Evolutionary conservation across 2,888 invertebrate species (phyloP).

Genomic region (Subacronicta megacephala): DNA sequence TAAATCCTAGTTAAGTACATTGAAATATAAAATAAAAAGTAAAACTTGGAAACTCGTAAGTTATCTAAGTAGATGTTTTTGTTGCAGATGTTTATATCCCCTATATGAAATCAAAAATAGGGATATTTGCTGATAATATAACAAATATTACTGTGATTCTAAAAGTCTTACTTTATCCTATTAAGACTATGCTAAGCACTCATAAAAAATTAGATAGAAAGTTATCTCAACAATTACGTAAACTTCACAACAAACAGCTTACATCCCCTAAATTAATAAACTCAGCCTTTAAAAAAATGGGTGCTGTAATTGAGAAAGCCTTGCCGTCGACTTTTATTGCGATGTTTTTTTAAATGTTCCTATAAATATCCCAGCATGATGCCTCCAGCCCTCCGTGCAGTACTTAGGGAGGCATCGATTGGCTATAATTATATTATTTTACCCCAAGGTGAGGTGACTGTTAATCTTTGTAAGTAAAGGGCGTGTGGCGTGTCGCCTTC

Average conservation of each 20-base stretch:
- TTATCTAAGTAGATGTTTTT: no score
- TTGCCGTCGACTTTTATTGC: conserved; percentile 38
- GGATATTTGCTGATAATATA: no score
- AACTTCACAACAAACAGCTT: conserved; percentile 5
- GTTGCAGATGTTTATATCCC: no score
- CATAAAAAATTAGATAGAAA: neutral
- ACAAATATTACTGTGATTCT: no score
- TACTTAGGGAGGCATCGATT: conserved; percentile 81
- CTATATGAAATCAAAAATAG: no score
- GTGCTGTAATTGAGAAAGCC: conserved; percentile 47
- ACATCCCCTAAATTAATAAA: conserved; percentile 34
- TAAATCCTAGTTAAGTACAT: no score
- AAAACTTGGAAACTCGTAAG: no score
- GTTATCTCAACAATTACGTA: conserved; percentile 17
- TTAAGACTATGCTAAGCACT: neutral
- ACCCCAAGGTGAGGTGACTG: conserved; percentile 75
- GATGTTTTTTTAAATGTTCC: conserved; percentile 52
- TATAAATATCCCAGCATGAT: conserved; percentile 79
- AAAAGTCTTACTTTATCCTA: no score
- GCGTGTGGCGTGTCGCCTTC: conserved; percentile 62
- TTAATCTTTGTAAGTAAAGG: conserved; percentile 75
- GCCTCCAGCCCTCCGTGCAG: conserved; percentile 59
- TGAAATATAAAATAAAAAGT: no score
- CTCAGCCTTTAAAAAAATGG: conserved; percentile 49
- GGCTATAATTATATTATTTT: conserved; percentile 82